Percentiles rank a stretch among this genome's conserved stretches.
phyloP scores from a whole-genome alignment of 2,113 vertebrate genomes.

The Macrotus californicus region DNA sequence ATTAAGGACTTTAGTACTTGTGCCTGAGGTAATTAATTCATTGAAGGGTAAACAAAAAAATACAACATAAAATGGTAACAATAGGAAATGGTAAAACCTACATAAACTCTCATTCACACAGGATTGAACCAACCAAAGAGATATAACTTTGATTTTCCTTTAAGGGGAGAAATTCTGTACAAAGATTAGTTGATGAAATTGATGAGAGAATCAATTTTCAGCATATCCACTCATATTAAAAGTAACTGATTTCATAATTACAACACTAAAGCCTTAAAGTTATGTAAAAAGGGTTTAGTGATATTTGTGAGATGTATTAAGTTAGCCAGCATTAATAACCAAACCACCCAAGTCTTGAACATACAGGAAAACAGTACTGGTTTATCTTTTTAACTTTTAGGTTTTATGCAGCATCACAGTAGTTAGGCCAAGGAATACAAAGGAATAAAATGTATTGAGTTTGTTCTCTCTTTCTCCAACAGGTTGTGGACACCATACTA shows the following conservation, averaged over 20 bases:
- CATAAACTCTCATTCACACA: neutral
- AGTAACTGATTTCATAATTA: neutral
- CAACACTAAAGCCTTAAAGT: neutral
- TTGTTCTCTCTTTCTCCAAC: neutral
- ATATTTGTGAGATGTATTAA: neutral
- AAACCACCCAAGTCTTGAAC: neutral
- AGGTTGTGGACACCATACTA: neutral
- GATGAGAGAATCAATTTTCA: neutral
- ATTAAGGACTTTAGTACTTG: neutral
- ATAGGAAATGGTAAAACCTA: neutral
- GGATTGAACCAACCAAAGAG: neutral
- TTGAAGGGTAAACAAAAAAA: conserved; percentile 18
- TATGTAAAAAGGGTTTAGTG: neutral
- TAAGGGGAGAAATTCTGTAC: neutral
- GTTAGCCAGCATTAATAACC: neutral
- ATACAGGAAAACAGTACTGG: neutral
- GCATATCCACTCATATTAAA: neutral
- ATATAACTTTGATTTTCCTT: neutral
- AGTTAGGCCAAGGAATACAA: neutral
- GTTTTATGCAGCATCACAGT: neutral
- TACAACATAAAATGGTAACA: conserved; percentile 8
- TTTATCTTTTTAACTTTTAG: neutral
- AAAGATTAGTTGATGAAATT: neutral
- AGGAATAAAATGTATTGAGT: neutral
- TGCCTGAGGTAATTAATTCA: conserved; percentile 2